phyloP scores from a whole-genome alignment of 2,888 invertebrate genomes.

The Gymnocheta viridis region DNA sequence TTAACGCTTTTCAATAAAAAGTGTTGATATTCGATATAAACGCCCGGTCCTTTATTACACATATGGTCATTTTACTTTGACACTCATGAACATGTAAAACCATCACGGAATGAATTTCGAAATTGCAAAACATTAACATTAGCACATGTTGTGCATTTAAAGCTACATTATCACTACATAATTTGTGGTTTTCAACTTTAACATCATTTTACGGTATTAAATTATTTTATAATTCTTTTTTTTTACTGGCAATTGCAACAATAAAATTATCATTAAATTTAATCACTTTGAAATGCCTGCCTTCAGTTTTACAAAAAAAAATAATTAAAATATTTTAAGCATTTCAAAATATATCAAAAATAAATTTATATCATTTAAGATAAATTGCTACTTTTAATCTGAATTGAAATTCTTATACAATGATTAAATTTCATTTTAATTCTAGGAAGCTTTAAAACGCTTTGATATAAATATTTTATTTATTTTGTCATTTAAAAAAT shows the following conservation, averaged over 20 bases:
- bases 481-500: too few relatives aligned
- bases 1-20: conserved; percentile 1
- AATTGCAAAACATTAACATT: conserved; percentile 22
- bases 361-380: background rate
- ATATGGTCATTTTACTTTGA: background rate
- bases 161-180: conserved; percentile 51
- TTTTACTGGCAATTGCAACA: background rate
- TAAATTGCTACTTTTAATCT: background rate
- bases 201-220: conserved; percentile 49
- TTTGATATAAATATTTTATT: too few relatives aligned
- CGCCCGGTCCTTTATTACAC: background rate
- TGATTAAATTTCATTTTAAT: too few relatives aligned
- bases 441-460: too few relatives aligned
- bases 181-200: conserved; percentile 61
- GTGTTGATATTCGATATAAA: conserved; percentile 1
- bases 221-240: conserved; percentile 31
- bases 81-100: background rate
- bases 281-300: conserved; percentile 11
- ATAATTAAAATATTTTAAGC: conserved; percentile 1
- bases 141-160: conserved; percentile 41
- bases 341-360: background rate
- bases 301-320: background rate
- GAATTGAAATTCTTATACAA: background rate
- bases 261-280: conserved; percentile 25
- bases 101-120: background rate